Evolutionary conservation across 2,888 invertebrate species (phyloP).

Genomic region (Drosophila yooni): DNA sequence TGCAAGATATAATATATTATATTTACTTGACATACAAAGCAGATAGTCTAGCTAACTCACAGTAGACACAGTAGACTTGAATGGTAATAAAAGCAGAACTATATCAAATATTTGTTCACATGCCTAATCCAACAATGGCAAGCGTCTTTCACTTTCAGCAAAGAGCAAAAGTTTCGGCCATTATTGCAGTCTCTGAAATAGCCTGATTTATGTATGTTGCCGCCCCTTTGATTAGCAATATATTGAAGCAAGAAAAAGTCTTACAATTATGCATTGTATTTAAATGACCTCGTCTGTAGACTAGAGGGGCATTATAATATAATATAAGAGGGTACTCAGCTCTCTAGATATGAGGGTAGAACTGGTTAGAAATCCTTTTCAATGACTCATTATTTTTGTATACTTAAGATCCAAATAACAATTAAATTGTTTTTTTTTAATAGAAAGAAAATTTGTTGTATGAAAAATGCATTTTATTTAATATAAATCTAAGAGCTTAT

Average conservation of each 20-base stretch:
- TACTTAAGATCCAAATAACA: background rate
- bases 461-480: no score
- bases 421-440: background rate
- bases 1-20: background rate
- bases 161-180: conserved; percentile 19
- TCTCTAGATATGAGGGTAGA: background rate
- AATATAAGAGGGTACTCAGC: background rate
- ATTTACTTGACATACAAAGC: background rate
- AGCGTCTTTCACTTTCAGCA: background rate
- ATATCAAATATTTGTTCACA: background rate
- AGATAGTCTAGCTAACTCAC: background rate
- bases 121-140: background rate
- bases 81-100: background rate
- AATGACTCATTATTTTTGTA: background rate
- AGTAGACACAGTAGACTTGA: background rate
- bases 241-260: conserved; percentile 35
- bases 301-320: background rate
- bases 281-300: background rate
- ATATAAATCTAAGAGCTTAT: background rate
- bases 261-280: conserved; percentile 31
- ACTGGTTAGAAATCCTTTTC: background rate
- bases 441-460: background rate
- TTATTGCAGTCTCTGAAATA: conserved; percentile 27
- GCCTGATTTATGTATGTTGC: conserved; percentile 51
- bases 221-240: conserved; percentile 74